phyloP scores from a whole-genome alignment of 2,888 invertebrate genomes.

The Chloroclystis v-ata region DNA sequence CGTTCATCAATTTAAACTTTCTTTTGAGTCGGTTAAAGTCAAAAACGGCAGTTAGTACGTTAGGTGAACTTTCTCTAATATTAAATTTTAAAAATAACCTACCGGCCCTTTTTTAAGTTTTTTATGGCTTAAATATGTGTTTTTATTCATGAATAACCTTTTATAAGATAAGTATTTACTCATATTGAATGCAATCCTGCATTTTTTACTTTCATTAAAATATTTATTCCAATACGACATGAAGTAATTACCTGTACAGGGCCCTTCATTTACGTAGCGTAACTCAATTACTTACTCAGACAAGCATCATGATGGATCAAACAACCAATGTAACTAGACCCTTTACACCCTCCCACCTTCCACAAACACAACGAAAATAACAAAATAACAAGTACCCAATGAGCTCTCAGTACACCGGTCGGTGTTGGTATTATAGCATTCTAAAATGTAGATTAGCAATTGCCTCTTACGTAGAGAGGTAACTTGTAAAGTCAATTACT shows the following conservation, averaged over 20 bases:
- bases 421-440: slow-evolving; percentile 54
- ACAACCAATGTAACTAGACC: slow-evolving; percentile 38
- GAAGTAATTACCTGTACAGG: slow-evolving; percentile 68
- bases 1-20: not conserved
- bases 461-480: slow-evolving; percentile 57
- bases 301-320: slow-evolving; percentile 45
- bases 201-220: slow-evolving; percentile 12
- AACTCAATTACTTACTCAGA: slow-evolving; percentile 70
- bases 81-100: too few species aligned
- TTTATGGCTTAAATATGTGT: too few species aligned
- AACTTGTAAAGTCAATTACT: slow-evolving; percentile 63
- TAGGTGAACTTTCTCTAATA: too few species aligned
- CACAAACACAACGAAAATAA: slow-evolving; percentile 22
- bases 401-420: slow-evolving; percentile 45
- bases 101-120: too few species aligned
- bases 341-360: slow-evolving; percentile 20
- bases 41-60: too few species aligned
- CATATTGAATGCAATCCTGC: too few species aligned
- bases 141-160: too few species aligned
- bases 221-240: slow-evolving; percentile 55
- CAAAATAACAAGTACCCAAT: slow-evolving; percentile 36
- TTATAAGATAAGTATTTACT: too few species aligned
- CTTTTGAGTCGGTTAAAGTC: not conserved
- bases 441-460: slow-evolving; percentile 72
- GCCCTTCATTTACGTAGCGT: slow-evolving; percentile 67